phyloP scores from a whole-genome alignment of 35 echinoderm and acorn worm species.

The Holothuria glaberrima region DNA sequence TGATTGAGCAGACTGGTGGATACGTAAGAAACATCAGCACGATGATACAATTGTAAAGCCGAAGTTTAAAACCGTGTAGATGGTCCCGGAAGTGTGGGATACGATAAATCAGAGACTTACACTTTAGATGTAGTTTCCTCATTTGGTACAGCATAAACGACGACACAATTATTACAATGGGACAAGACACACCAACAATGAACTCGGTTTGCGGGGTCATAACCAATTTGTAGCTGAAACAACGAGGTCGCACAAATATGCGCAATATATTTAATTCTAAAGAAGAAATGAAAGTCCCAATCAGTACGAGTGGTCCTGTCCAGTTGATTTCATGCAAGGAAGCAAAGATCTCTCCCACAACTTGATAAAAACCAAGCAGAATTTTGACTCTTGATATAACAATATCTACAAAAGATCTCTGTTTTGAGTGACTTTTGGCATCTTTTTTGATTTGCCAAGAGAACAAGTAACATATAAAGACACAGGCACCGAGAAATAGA shows the following conservation, averaged over 20 bases:
- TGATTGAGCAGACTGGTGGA: background rate
- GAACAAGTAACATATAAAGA: background rate
- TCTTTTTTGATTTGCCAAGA: background rate
- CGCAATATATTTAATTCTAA: too few species aligned
- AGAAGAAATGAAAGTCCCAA: too few species aligned
- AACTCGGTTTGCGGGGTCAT: background rate
- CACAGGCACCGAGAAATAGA: background rate
- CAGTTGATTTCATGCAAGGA: too few species aligned
- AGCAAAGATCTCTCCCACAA: too few species aligned
- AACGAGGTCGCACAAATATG: too few species aligned
- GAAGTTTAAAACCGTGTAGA: background rate
- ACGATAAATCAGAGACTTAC: too few species aligned
- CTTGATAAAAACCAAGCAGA: constrained; percentile 10
- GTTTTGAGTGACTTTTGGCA: background rate
- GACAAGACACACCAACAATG: background rate
- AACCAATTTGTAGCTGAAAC: background rate
- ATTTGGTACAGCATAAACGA: background rate
- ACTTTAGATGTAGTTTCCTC: background rate
- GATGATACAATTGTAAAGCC: background rate
- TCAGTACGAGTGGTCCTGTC: too few species aligned
- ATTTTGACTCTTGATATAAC: too few species aligned
- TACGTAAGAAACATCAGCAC: background rate
- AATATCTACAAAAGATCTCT: background rate
- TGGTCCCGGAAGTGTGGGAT: background rate
- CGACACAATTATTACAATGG: background rate